Evolutionary conservation across 2,113 vertebrate genomes (phyloP), one percentile per base, ranked within the genome.

Genomic region (Nerophis lumbriciformis): DNA sequence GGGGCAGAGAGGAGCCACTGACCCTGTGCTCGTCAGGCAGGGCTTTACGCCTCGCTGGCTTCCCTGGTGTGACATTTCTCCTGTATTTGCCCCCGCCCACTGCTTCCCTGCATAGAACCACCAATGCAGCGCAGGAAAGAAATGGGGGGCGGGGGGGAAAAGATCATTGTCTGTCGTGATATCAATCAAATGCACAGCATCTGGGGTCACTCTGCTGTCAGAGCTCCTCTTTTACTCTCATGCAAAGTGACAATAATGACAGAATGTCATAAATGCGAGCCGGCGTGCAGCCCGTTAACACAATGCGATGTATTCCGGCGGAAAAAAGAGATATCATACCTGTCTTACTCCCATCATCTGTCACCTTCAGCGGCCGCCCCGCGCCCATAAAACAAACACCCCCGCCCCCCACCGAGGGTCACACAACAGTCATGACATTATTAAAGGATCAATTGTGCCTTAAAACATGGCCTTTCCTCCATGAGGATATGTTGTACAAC

Each of bases 161-260:
- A 88, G 69, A 86, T 76, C 75, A 83, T 87, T 91, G 89, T 92
- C 88, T 83, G 73, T 72, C 88, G 71, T 77, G 83, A 84, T 82
- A 90, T 92, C 89, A 90, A 90, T 92, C 90, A 89, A 81, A 79
- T 89, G 86, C 88, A 85, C 85, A 88, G 79, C 83, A 89, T 81
- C 71, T 82, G 79, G 86, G 82, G 88, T 91, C 86, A 92, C 85
- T 79, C 85, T 91, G 82, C 83, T 90, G 86, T 89, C 79, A 71
- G 62, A 68, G 69, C 79, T 87, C 78, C 78, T 79, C 75, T 71
- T 80, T 82, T 68, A 35, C 73, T 65, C 77, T 87, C 79, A 85
- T 88, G 87, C 72, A 88, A 88, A 88, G 80, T 84, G 83, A 88
- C 84, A 82, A 79, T 82, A 85, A 85, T 83, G 87, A 86, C 85